Evolutionary conservation across 2,113 vertebrate genomes (phyloP), one percentile per base, ranked within the genome.

Genomic region (Antechinus flavipes): DNA sequence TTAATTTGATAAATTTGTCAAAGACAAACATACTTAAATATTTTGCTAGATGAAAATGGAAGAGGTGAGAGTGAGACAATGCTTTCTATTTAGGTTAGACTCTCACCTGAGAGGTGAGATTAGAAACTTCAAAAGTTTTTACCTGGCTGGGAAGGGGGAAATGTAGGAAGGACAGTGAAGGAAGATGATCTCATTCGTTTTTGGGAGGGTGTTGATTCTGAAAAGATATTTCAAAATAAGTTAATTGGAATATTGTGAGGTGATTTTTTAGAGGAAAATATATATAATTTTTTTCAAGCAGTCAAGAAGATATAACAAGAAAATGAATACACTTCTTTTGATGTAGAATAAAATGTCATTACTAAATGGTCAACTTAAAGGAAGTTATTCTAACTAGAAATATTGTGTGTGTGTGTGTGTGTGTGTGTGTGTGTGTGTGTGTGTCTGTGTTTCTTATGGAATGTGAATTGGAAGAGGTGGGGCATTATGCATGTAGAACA

Each of bases 81-180:
- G 25, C 2, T 49, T 52, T 14, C 3, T 27, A 50, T 52, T 14
- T 24, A 27, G 93, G 58, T 92, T 89, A 93, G 26, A 93, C 46
- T n/a, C 7, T 94, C 26, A 52, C 50, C 50, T 52, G 50, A 52
- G 50, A 52, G 50, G 50, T 52, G 50, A 76, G n/a, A 42, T 24
- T 47, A 49, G 42, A 94, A 54, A 30, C 91, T 94, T 93, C 90
- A 93, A 89, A 94, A 94, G 12, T 26, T 90, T 61, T 98, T 98
- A 98, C 98, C 98, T 98, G 97, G 90, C 23, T 97, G 97, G 2
- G 96, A 97, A 10, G 97, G 98, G 55, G 98, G 98, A 22, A 98
- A 99, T 12, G 93, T 93, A 42, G 98, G 98, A 93, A 98, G 55
- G 22, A 97, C 58, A 23, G 93, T 98, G 96, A 99, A 98, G 55